Evolutionary conservation across 2,113 vertebrate species (phyloP).

Genomic region (Oreotrochilus melanogaster): DNA sequence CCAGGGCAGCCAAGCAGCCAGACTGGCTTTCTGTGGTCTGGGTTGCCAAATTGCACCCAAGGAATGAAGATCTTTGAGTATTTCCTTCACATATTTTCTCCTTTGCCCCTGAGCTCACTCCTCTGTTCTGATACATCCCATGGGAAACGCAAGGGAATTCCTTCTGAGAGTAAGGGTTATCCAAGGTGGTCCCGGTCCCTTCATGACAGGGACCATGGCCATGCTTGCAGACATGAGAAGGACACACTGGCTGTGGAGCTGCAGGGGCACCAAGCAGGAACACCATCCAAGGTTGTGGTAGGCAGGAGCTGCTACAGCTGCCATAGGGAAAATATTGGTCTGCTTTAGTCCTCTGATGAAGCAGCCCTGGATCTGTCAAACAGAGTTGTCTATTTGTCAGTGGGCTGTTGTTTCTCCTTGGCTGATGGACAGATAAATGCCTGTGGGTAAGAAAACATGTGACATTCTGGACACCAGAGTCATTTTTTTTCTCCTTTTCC

Average conservation of each 20-base stretch:
- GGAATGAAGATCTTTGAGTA: rapidly evolving
- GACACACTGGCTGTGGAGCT: not conserved
- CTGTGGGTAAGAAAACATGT: conserved; percentile 28
- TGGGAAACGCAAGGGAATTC: not conserved
- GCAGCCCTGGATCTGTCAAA: conserved; percentile 15
- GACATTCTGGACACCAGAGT: conserved; percentile 27
- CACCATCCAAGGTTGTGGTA: not conserved
- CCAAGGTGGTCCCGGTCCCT: rapidly evolving
- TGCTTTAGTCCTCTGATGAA: not conserved
- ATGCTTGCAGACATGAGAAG: not conserved
- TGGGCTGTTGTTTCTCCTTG: conserved; percentile 16
- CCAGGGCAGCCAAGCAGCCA: not conserved
- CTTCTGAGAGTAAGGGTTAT: not conserved
- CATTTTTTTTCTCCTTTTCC: conserved; percentile 43
- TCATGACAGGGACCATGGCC: not conserved
- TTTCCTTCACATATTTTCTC: not conserved
- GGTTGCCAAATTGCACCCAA: not conserved
- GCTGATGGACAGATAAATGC: conserved; percentile 40
- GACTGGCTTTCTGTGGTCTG: not conserved
- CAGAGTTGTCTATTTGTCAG: not conserved
- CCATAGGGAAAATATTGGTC: not conserved
- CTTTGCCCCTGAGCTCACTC: rapidly evolving
- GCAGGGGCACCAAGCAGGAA: not conserved
- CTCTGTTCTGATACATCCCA: rapidly evolving
- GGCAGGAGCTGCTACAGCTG: not conserved